Percentiles rank a stretch among this genome's conserved stretches.
Evolutionary conservation across 1,140 invertebrate species (phyloP).

Genomic region (Microplitis demolitor): DNA sequence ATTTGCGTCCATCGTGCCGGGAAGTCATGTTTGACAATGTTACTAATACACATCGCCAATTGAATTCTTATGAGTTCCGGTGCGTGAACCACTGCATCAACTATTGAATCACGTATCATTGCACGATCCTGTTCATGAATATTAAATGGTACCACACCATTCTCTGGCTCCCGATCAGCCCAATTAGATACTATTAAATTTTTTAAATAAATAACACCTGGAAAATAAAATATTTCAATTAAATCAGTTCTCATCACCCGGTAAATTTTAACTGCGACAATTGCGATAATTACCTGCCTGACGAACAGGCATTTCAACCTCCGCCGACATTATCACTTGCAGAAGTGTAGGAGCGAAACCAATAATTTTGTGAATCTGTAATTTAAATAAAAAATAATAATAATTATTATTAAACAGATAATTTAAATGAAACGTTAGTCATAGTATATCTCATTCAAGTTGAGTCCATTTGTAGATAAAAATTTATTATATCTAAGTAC

Average conservation of each 20-base stretch:
- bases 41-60: conserved; percentile 87
- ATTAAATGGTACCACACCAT: conserved; percentile 78
- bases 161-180: conserved; percentile 83
- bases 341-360: conserved; percentile 92
- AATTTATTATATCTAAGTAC: too few relatives aligned
- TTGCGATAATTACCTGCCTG: conserved; percentile 76
- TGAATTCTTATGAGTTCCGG: conserved; percentile 90
- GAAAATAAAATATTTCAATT: conserved; percentile 30
- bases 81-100: conserved; percentile 93
- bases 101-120: conserved; percentile 89
- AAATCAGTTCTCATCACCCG: not conserved
- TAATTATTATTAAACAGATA: not conserved
- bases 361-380: conserved; percentile 91
- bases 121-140: conserved; percentile 96
- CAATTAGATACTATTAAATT: conserved; percentile 90
- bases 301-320: conserved; percentile 88
- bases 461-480: too few relatives aligned
- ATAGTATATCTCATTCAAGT: too few relatives aligned
- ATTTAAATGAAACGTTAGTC: too few relatives aligned
- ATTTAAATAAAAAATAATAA: conserved; percentile 36
- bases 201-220: conserved; percentile 93
- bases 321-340: conserved; percentile 89
- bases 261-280: conserved; percentile 11
- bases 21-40: conserved; percentile 95
- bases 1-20: conserved; percentile 94